Conservation (phyloP, 2,888 invertebrate species). For the Subacronicta megacephala region DNA sequence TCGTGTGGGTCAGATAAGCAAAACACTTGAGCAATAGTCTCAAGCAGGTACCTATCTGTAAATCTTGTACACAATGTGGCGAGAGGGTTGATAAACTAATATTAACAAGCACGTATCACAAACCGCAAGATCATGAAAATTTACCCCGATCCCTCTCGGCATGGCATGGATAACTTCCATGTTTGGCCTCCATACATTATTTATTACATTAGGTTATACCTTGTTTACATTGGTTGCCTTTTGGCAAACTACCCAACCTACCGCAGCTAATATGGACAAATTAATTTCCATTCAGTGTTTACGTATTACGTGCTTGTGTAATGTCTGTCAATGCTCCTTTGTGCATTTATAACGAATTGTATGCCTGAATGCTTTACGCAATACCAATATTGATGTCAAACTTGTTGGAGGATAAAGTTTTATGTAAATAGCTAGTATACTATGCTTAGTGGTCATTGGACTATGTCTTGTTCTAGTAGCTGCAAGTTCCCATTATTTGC, state of each 20-base stretch:
- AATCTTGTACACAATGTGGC: slow-evolving; percentile 78
- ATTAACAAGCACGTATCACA: slow-evolving; percentile 84
- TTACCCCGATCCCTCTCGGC: slow-evolving; percentile 81
- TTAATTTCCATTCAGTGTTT: slow-evolving; percentile 72
- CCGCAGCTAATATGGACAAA: slow-evolving; percentile 71
- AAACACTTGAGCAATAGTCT: slow-evolving; percentile 63
- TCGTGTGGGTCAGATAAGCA: slow-evolving; percentile 49
- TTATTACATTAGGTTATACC: slow-evolving; percentile 82
- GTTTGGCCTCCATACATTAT: slow-evolving; percentile 86
- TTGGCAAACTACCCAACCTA: slow-evolving; percentile 73
- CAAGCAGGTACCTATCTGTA: slow-evolving; percentile 71
- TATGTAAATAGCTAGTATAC: background rate
- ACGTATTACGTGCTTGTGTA: slow-evolving; percentile 61
- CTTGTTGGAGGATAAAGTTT: slow-evolving; percentile 2
- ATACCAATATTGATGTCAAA: slow-evolving; percentile 22
- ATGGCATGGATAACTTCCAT: slow-evolving; percentile 82
- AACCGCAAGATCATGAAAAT: slow-evolving; percentile 89
- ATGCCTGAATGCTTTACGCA: slow-evolving; percentile 44
- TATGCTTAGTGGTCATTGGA: no score
- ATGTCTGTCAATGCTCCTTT: slow-evolving; percentile 56
- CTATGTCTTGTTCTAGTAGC: no score
- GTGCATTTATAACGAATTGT: slow-evolving; percentile 52
- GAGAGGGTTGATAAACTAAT: slow-evolving; percentile 85
- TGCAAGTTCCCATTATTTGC: no score
- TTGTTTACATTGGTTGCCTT: slow-evolving; percentile 82